Evolutionary conservation across 2,888 invertebrate genomes (phyloP), one percentile per base, ranked within the genome.

Genomic region (Agrochola circellaris): DNA sequence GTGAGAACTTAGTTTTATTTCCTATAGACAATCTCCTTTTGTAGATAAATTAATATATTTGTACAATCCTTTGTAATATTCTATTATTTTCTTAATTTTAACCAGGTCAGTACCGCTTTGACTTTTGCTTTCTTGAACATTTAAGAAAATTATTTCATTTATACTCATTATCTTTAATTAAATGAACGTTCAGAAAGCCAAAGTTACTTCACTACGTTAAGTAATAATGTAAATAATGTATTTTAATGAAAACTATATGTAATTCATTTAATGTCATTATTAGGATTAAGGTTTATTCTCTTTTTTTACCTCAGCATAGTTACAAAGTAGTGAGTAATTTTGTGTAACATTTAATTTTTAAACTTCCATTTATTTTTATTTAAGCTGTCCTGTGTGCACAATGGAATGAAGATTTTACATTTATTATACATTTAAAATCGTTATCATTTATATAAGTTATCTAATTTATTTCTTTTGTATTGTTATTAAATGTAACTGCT

Each of bases 261-360:
- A 93, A 93, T 93, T 93, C 92, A 92, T 93, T 94, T 93, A 92
- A 91, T 93, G 93, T 94, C 94, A 93, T 94, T 93, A 90, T 83
- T 93, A 94, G 91, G 64, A 34, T 88, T 93, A 95, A 92, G 91
- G 83, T 87, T 86, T 88, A 90, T 88, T 94, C 90, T 93, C 91
- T 91, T 93, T 93, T 94, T 95, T 93, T 95, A 95, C 95, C 95
- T 95, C 95, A 95, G 89, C 87, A 85, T 92, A 91, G 90, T 89
- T 90, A 93, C 90, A 91, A 89, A 90, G 88, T 91, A 90, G 89
- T 79, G 78, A 75, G 78, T 88, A 89, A 89, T 86, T 85, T 89
- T 87, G 75, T 87, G 79, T 88, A 84, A 84, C 78, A 74, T 80
- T 89, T 84, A 89, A 76, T 83, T 85, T 90, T 87, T 76, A 85